phyloP scores from a whole-genome alignment of 2,888 invertebrate species.

The Ectemnius lituratus region DNA sequence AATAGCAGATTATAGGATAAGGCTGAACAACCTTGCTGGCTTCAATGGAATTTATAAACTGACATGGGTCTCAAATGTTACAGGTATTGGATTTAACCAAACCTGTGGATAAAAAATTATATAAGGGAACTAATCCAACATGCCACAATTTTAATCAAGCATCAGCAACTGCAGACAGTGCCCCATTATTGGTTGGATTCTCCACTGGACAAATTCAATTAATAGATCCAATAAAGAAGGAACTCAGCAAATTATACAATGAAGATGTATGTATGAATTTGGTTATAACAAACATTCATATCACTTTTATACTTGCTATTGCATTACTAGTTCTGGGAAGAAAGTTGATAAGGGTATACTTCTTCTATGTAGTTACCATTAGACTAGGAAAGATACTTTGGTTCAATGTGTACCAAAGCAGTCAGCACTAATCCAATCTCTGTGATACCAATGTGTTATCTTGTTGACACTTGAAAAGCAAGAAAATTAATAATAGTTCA shows the following conservation, averaged over 20 bases:
- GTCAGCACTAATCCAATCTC: conserved; percentile 45
- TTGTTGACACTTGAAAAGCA: conserved; percentile 56
- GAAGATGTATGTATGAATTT: conserved; percentile 88
- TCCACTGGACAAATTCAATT: conserved; percentile 99
- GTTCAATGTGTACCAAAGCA: conserved; percentile 34
- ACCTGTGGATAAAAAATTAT: conserved; percentile 98
- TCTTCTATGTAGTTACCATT: conserved; percentile 14
- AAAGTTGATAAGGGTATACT: conserved; percentile 5
- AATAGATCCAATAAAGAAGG: conserved; percentile 97
- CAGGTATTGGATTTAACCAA: conserved; percentile 97
- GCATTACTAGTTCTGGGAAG: conserved; percentile 8
- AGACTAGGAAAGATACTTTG: conserved; percentile 29
- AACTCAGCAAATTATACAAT: conserved; percentile 97
- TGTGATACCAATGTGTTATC: conserved; percentile 56
- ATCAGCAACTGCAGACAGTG: conserved; percentile 89
- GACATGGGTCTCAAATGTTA: conserved; percentile 47
- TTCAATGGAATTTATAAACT: too few species aligned
- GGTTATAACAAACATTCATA: conserved; percentile 9
- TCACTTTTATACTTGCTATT: not conserved
- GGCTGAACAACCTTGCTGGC: too few species aligned
- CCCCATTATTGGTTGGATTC: conserved; percentile 96
- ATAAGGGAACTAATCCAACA: conserved; percentile 99
- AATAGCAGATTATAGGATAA: too few species aligned
- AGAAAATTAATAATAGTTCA: conserved; percentile 50
- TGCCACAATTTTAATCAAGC: conserved; percentile 98